A percentile compares a stretch with the other conserved stretches of the same genome.
Evolutionary conservation across 2,888 invertebrate genomes (phyloP).

Genomic region (Drosophila demipolita): DNA sequence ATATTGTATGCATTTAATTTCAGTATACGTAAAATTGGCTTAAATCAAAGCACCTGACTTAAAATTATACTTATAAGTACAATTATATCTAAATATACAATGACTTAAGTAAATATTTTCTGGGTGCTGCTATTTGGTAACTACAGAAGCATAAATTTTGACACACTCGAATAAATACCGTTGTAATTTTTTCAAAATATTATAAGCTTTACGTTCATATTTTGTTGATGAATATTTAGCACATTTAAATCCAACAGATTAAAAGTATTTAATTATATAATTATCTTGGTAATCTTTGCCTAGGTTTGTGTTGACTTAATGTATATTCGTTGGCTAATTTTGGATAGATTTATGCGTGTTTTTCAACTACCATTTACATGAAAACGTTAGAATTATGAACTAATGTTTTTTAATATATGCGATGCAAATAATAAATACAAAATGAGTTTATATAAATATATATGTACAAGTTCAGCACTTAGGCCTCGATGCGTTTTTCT

Average conservation of each 20-base stretch:
- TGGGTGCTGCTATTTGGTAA: conserved; percentile 31
- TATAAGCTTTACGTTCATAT: not conserved
- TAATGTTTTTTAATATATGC: conserved; percentile 27
- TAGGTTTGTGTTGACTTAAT: conserved; percentile 49
- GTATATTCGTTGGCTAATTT: conserved; percentile 76
- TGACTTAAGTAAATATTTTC: conserved; percentile 31
- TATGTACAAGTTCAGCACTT: conserved; percentile 36
- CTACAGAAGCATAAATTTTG: conserved; percentile 21
- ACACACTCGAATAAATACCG: not conserved
- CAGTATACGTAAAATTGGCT: conserved; percentile 72
- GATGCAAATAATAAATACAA: conserved; percentile 68
- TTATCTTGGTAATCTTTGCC: conserved; percentile 37
- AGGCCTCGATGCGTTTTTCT: conserved; percentile 33
- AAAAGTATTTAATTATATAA: not conserved
- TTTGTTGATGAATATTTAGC: not conserved
- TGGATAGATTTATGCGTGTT: conserved; percentile 80
- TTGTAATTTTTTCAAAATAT: not conserved
- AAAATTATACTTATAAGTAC: conserved; percentile 49
- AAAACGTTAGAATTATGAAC: conserved; percentile 30
- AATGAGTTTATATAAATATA: conserved; percentile 45
- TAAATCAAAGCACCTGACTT: conserved; percentile 78
- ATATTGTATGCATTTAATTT: conserved; percentile 53
- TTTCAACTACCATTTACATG: conserved; percentile 69
- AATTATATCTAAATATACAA: conserved; percentile 47
- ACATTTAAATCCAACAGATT: not conserved